A percentile compares a stretch with the other conserved stretches of the same genome.
phyloP scores from a whole-genome alignment of 2,113 vertebrate species.

The Pteropus alecto region DNA sequence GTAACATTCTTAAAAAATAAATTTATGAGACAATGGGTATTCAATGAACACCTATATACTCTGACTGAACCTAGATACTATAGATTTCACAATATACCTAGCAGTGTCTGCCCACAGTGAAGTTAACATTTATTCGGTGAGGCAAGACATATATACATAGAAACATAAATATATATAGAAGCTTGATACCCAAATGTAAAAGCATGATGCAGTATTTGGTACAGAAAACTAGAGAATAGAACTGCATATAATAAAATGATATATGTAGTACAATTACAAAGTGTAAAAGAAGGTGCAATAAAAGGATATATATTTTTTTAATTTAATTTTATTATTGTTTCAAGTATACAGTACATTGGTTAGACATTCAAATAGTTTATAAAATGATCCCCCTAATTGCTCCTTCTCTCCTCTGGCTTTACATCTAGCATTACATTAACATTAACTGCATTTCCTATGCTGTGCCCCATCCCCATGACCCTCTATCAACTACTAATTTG shows the following conservation, averaged over 20 bases:
- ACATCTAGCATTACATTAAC: too few species aligned
- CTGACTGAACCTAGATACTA: not conserved
- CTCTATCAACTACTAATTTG: too few species aligned
- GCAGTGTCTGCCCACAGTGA: not conserved
- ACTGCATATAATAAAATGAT: not conserved
- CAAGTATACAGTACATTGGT: too few species aligned
- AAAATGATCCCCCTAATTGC: too few species aligned
- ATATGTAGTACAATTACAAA: not conserved
- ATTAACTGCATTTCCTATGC: too few species aligned
- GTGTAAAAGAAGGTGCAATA: not conserved
- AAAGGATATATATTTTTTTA: not conserved
- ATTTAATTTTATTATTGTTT: too few species aligned
- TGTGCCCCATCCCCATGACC: too few species aligned
- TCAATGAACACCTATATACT: not conserved
- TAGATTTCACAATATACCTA: not conserved
- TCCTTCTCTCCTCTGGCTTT: too few species aligned
- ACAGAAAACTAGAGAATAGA: not conserved
- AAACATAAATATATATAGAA: not conserved
- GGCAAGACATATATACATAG: not conserved
- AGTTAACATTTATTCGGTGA: not conserved
- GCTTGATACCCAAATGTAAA: not conserved
- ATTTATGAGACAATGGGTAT: not conserved
- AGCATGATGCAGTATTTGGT: not conserved
- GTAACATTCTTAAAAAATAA: conserved; percentile 23
- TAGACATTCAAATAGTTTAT: too few species aligned